Conservation (phyloP, 2,797 vertebrate genomes). For the Platalea minor region DNA sequence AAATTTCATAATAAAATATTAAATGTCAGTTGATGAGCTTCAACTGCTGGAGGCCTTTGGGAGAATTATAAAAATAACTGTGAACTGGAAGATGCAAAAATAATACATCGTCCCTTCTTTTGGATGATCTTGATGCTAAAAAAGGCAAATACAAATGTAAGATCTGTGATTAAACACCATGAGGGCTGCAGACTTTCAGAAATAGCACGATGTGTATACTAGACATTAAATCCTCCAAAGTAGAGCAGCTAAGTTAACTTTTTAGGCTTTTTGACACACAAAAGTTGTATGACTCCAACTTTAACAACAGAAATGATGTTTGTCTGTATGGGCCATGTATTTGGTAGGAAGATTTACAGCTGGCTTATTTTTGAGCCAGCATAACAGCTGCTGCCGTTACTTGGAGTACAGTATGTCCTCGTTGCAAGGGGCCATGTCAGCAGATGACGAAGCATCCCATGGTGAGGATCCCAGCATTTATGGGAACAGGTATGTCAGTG, state of each 20-base stretch:
- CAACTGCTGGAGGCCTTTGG: not conserved
- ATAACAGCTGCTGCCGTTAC: not conserved
- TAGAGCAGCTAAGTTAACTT: not conserved
- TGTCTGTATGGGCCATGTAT: not conserved
- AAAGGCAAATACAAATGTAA: not conserved
- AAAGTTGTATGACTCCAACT: not conserved
- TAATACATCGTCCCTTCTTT: not conserved
- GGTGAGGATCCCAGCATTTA: not conserved
- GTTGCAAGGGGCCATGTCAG: not conserved
- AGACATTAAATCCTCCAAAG: not conserved
- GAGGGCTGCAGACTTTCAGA: not conserved
- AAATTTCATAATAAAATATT: not conserved
- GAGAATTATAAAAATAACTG: not conserved
- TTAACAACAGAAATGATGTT: not conserved
- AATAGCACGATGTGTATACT: not conserved
- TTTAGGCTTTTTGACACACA: not conserved
- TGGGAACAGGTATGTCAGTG: not conserved
- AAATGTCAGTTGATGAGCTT: not conserved
- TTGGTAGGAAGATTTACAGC: not conserved
- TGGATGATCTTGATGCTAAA: not conserved
- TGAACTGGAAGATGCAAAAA: not conserved
- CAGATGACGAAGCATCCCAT: not conserved
- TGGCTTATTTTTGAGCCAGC: not conserved
- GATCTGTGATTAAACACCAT: not conserved
- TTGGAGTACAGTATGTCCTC: not conserved